Percentiles rank a stretch among this genome's conserved stretches.
These are phyloP conservation scores for Gambusia yucatana DNA, from an alignment of 2,797 vertebrate genomes.

Conservation along the genomic window DNA sequence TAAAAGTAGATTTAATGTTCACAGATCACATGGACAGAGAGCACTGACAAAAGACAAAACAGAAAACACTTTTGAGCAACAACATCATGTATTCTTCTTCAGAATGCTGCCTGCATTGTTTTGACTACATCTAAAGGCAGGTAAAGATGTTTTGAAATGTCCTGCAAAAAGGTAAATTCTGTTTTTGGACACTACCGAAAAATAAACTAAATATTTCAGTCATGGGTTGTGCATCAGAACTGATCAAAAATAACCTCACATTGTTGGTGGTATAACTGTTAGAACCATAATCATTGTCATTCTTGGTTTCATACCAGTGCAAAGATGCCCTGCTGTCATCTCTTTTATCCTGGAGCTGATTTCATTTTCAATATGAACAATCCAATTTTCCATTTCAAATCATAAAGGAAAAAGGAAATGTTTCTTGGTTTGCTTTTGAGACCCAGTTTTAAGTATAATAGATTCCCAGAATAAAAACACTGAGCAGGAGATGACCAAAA, in stretches of 20 bases:
- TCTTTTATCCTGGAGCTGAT: not conserved
- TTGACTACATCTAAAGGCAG: not conserved
- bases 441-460: not conserved
- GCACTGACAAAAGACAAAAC: not conserved
- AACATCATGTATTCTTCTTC: not conserved
- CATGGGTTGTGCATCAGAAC: not conserved
- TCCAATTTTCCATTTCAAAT: conserved; percentile 1
- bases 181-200: not conserved
- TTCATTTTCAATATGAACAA: not conserved
- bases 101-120: not conserved
- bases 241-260: not conserved
- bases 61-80: not conserved
- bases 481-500: not conserved
- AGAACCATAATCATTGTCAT: not conserved
- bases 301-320: not conserved
- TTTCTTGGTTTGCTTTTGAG: not conserved
- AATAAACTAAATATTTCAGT: not conserved
- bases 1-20: too few species aligned
- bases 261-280: not conserved
- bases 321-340: not conserved
- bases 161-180: not conserved
- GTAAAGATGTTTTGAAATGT: not conserved
- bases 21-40: not conserved
- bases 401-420: not conserved
- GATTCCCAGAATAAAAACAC: not conserved